Conservation (phyloP, 2,797 vertebrate genomes). For the Falco concolor region DNA sequence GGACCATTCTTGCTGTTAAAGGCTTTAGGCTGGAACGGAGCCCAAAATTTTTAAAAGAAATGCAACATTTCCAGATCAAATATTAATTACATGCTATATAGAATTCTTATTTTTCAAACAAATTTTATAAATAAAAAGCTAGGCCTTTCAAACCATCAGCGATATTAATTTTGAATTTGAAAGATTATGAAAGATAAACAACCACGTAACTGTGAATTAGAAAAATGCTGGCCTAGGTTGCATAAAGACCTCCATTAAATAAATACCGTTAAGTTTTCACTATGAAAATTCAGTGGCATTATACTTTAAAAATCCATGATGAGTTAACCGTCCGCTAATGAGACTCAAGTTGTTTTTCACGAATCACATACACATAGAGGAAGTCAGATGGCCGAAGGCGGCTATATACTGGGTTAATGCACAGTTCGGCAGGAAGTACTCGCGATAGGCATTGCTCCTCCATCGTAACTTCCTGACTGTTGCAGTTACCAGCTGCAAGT, state of each 20-base stretch:
- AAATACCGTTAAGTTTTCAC: conserved; percentile 69
- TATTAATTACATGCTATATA: conserved; percentile 61
- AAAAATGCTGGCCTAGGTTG: conserved; percentile 77
- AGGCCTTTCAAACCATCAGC: conserved; percentile 57
- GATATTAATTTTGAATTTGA: conserved; percentile 54
- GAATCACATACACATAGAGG: conserved; percentile 60
- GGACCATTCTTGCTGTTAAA: conserved; percentile 50
- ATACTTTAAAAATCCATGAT: conserved; percentile 67
- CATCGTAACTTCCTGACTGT: neutral
- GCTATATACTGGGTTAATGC: neutral
- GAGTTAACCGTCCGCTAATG: conserved; percentile 38
- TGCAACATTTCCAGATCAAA: conserved; percentile 53
- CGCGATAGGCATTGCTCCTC: conserved; percentile 11
- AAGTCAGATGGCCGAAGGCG: conserved; percentile 25
- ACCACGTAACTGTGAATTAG: conserved; percentile 69
- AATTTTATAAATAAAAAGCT: conserved; percentile 51
- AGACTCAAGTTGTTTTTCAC: conserved; percentile 54
- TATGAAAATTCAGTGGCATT: conserved; percentile 70
- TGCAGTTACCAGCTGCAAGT: neutral
- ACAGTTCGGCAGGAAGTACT: conserved; percentile 38
- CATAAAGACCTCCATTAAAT: conserved; percentile 75
- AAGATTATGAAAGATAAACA: conserved; percentile 65
- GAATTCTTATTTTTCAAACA: conserved; percentile 40
- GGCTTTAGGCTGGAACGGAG: conserved; percentile 40
- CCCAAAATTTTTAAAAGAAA: conserved; percentile 37